Conservation (phyloP, 2,888 invertebrate genomes). For the Ecliptopera silaceata region DNA sequence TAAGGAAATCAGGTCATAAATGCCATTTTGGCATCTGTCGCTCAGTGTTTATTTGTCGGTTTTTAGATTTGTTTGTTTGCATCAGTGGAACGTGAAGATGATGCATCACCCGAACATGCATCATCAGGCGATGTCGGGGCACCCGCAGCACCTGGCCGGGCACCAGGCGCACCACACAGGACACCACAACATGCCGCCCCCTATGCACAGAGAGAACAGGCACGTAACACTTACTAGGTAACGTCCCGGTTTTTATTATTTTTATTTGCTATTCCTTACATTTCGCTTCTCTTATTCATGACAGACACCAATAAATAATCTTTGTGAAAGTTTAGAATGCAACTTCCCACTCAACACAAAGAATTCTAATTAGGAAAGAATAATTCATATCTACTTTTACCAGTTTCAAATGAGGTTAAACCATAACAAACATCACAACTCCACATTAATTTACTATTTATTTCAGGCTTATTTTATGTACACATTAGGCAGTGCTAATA, state of each 20-base stretch:
- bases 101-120: conserved; percentile 84
- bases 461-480: not conserved
- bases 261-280: conserved; percentile 51
- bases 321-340: conserved; percentile 14
- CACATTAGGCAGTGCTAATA: no score
- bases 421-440: not conserved
- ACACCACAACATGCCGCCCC: conserved; percentile 86
- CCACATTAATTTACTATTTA: no score
- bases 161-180: conserved; percentile 74
- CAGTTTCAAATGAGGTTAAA: conserved; percentile 4
- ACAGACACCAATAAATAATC: conserved; percentile 1
- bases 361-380: conserved; percentile 16
- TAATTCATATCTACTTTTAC: conserved; percentile 14
- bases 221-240: conserved; percentile 81
- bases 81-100: conserved; percentile 69
- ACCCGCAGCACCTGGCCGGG: conserved; percentile 76
- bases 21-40: conserved; percentile 49
- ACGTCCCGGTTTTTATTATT: conserved; percentile 65
- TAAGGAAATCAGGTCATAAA: conserved; percentile 63
- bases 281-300: not conserved
- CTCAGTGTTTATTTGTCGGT: conserved; percentile 66
- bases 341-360: conserved; percentile 9
- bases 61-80: conserved; percentile 68
- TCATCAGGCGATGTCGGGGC: conserved; percentile 80
- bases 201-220: conserved; percentile 86